These are phyloP conservation scores for Zaprionus gabonicus DNA, from an alignment of 1,140 invertebrate genomes.

Conservation along the genomic window DNA sequence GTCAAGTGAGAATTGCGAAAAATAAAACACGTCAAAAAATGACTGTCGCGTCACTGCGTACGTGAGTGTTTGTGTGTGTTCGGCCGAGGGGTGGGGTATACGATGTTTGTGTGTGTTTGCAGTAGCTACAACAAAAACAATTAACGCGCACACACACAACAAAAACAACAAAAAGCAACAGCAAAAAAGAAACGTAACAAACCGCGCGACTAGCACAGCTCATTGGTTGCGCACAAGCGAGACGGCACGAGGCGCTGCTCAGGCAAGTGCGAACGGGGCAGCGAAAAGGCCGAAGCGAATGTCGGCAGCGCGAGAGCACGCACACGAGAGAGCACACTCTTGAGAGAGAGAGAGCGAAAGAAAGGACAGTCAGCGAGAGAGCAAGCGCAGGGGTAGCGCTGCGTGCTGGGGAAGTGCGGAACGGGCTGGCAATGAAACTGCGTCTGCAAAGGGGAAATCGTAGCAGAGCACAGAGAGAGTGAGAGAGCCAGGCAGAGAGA, in stretches of 20 bases:
- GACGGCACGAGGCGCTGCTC: constrained; percentile 47
- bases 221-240: constrained; percentile 63
- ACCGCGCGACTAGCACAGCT: constrained; percentile 48
- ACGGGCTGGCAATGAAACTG: constrained; percentile 42
- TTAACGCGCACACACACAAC: constrained; percentile 55
- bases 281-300: constrained; percentile 29
- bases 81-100: constrained; percentile 16
- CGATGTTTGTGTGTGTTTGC: constrained; percentile 28
- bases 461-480: constrained; percentile 14
- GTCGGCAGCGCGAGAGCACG: constrained; percentile 4
- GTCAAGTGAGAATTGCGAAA: constrained; percentile 43
- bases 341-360: constrained; percentile 4
- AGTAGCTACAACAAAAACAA: constrained; percentile 51
- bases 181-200: constrained; percentile 26
- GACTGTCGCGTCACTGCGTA: constrained; percentile 12
- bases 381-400: constrained; percentile 29
- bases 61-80: not conserved
- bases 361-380: constrained; percentile 2
- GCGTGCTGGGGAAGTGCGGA: constrained; percentile 39
- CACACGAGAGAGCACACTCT: not conserved
- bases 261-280: constrained; percentile 36
- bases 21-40: constrained; percentile 58
- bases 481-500: constrained; percentile 22
- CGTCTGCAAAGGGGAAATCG: constrained; percentile 44
- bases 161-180: constrained; percentile 18